Base-by-base conservation (phyloP, 2,113 vertebrate genomes). In the Pungitius pungitius region DNA sequence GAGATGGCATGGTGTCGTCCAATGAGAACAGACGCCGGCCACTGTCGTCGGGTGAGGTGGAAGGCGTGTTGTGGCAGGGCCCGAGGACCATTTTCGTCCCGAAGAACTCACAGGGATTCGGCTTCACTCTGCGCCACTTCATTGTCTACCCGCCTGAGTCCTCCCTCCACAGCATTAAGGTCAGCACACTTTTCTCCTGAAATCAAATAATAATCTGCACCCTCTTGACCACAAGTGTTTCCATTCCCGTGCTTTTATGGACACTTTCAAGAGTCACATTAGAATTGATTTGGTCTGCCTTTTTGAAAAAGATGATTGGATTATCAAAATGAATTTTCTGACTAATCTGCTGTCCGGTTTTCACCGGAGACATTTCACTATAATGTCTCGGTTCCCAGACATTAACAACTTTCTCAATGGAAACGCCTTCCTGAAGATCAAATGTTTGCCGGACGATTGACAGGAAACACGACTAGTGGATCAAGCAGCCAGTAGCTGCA, bases 71-170 rank as follows among this genome's bases (percentile, higher is more conserved):
- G 12, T 95, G 95, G 95, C 90, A 87, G 45, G 94, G 95, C 2
- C 95, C 94, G 1, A 90, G 79, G 61, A 96, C 96, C 0, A 83
- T 99, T 86, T 89, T 94, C 60, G 94, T 99, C 69, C 94, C 73
- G 78, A 99, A 98, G 86, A 97, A 92, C 81, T 85, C 89, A 0
- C 95, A 96, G 88, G 97, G 97, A 1, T 99, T 98, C 0, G 98
- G 98, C 72, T 99, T 99, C 92, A 99, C 96, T 35, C 90, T 98
- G n/a, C 96, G 97, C 0, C 98, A 99, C 87, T 99, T 99, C 91
- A 98, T 99, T 14, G 96, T 99, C 59, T 99, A 98, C 90, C 97
- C 97, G 0, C 97, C 97, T 0, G 96, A 97, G 80, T 96, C 97
- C 0, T 93, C 94, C 0, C 86, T 96, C 67, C 94, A 95, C 80